A percentile compares a stretch with the other conserved stretches of the same genome.
Conservation (phyloP, 2,113 vertebrate species). For the Phrynosoma blainvillii region DNA sequence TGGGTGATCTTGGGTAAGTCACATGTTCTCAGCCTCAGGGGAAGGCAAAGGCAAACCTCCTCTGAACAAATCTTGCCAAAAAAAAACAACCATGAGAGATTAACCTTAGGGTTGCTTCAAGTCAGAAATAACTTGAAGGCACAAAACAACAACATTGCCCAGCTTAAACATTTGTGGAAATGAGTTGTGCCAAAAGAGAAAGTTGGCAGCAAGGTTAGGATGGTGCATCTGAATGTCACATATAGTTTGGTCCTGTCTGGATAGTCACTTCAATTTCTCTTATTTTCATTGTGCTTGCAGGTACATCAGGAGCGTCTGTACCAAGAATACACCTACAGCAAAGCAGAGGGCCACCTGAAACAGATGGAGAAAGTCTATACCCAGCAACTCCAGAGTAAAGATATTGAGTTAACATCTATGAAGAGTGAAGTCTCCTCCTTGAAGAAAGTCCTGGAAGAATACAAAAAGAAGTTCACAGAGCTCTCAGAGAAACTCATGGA, state of each 20-base stretch:
- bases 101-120: no score
- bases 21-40: no score
- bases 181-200: not conserved
- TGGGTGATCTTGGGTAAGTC: no score
- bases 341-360: slow-evolving; percentile 81
- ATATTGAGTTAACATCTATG: slow-evolving; percentile 83
- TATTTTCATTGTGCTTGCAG: slow-evolving; percentile 62
- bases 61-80: no score
- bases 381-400: slow-evolving; percentile 88
- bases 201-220: not conserved
- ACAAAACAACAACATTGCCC: no score
- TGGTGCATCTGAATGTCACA: not conserved
- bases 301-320: slow-evolving; percentile 88
- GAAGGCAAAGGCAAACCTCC: no score
- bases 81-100: no score
- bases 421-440: slow-evolving; percentile 84
- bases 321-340: slow-evolving; percentile 86
- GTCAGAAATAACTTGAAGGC: no score
- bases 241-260: not conserved
- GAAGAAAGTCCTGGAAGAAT: slow-evolving; percentile 91
- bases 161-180: not conserved
- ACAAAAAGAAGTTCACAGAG: slow-evolving; percentile 90
- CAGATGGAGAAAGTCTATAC: slow-evolving; percentile 88
- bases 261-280: not conserved
- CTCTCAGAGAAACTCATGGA: slow-evolving; percentile 90